phyloP scores from a whole-genome alignment of 1,140 invertebrate species.

The Maconellicoccus hirsutus region DNA sequence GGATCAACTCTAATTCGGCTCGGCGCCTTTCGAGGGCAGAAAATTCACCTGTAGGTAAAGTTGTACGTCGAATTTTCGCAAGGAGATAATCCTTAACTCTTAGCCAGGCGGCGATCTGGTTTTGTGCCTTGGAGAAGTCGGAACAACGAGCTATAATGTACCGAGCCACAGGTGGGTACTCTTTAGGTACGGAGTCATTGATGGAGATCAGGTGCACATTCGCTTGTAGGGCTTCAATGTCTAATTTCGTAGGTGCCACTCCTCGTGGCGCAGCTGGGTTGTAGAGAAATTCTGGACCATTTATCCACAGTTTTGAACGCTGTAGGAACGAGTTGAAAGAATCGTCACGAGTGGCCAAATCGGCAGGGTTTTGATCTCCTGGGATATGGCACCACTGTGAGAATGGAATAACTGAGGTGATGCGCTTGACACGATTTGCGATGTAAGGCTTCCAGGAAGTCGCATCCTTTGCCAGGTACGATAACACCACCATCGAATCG shows the following conservation, averaged over 20 bases:
- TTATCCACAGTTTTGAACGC: constrained; percentile 26
- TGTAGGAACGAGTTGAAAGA: constrained; percentile 5
- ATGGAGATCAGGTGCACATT: no score
- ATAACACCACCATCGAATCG: constrained; percentile 35
- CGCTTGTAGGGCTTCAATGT: no score
- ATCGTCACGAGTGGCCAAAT: constrained; percentile 34
- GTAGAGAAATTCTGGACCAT: constrained; percentile 14
- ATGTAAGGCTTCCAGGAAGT: constrained; percentile 35
- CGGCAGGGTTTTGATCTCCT: constrained; percentile 36
- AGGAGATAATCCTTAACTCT: not conserved
- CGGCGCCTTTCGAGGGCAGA: not conserved
- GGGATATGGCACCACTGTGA: constrained; percentile 33
- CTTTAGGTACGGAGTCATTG: no score
- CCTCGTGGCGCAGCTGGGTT: not conserved
- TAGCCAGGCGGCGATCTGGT: not conserved
- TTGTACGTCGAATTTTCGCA: not conserved
- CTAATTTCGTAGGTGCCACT: no score
- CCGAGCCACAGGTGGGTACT: no score
- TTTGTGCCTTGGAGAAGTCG: not conserved
- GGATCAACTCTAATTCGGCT: not conserved
- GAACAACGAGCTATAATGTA: no score
- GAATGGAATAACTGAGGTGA: constrained; percentile 30
- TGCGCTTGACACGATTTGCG: constrained; percentile 34
- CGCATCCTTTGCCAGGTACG: constrained; percentile 33
- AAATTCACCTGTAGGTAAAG: not conserved